Conservation (phyloP, 1,140 invertebrate genomes). For the Drosophila kepulauana region DNA sequence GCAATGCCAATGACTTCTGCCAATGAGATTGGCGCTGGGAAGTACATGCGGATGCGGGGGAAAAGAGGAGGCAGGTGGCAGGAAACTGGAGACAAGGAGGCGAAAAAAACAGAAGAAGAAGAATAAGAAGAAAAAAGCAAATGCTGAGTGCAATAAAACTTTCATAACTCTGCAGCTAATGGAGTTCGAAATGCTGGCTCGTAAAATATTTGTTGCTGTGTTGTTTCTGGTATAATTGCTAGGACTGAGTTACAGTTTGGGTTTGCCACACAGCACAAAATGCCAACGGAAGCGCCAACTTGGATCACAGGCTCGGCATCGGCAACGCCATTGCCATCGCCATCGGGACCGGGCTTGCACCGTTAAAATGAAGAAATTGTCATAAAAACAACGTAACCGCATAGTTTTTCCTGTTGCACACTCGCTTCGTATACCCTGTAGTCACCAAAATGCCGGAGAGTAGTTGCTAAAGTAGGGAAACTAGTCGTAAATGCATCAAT, state of each 20-base stretch:
- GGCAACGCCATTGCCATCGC: neutral
- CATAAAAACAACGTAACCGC: conserved; percentile 65
- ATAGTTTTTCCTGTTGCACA: conserved; percentile 26
- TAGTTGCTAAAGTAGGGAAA: neutral
- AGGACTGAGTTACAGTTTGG: conserved; percentile 50
- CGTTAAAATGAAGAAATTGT: conserved; percentile 73
- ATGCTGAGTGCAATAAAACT: conserved; percentile 80
- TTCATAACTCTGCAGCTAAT: conserved; percentile 82
- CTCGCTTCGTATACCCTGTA: conserved; percentile 18
- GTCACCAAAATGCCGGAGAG: too few species aligned
- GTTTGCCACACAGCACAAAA: conserved; percentile 20
- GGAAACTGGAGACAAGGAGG: conserved; percentile 29
- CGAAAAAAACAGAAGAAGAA: neutral
- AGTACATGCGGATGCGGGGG: conserved; percentile 9
- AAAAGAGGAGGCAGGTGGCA: neutral
- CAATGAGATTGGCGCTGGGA: neutral
- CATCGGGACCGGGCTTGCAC: conserved; percentile 24
- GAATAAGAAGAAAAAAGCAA: conserved; percentile 27
- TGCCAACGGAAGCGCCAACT: conserved; percentile 78
- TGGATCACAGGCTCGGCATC: conserved; percentile 31
- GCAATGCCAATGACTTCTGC: conserved; percentile 76
- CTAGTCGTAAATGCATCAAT: too few species aligned
- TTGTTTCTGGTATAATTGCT: conserved; percentile 68
- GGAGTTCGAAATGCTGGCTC: conserved; percentile 81
- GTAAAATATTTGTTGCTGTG: conserved; percentile 74